These are phyloP conservation scores for Malurus cyaneus DNA, from an alignment of 2,113 vertebrate species.

Conservation along the genomic window DNA sequence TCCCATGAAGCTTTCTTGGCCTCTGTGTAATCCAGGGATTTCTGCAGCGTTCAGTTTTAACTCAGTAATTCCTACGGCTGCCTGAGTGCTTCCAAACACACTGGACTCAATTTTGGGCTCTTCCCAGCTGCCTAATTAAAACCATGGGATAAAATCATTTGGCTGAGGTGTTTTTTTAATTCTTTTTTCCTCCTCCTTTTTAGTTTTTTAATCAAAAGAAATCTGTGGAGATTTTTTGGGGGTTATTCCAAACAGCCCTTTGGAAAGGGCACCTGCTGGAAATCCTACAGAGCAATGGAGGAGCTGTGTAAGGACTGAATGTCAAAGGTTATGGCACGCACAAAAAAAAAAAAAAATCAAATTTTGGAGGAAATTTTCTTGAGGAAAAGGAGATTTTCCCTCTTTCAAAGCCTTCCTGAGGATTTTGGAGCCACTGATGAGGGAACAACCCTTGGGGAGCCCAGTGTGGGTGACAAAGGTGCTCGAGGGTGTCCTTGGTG, in stretches of 20 bases:
- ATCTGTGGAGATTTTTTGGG: not conserved
- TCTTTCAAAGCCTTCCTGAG: not conserved
- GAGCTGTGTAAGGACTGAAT: not conserved
- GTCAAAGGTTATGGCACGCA: conserved; percentile 6
- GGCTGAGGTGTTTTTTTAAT: conserved; percentile 6
- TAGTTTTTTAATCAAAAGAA: conserved; percentile 13
- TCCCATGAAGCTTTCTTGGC: conserved; percentile 40
- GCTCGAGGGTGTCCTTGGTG: not conserved
- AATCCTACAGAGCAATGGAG: not conserved
- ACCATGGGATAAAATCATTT: conserved; percentile 12
- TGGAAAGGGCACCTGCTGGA: conserved; percentile 15
- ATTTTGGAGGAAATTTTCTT: not conserved
- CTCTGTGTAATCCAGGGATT: conserved; percentile 71
- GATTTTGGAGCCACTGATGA: not conserved
- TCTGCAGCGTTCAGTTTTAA: conserved; percentile 67
- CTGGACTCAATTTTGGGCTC: not conserved
- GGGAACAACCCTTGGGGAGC: not conserved
- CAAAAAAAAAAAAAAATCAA: conserved; percentile 6
- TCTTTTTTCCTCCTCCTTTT: conserved; percentile 11
- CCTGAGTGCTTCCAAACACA: conserved; percentile 64
- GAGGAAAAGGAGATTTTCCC: not conserved
- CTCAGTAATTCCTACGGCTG: conserved; percentile 65
- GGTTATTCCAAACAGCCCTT: conserved; percentile 5
- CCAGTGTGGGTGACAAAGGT: rapidly evolving
- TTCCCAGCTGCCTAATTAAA: conserved; percentile 54